These are phyloP conservation scores for Brassicogethes aeneus DNA, from an alignment of 2,888 invertebrate genomes.

Conservation along the genomic window DNA sequence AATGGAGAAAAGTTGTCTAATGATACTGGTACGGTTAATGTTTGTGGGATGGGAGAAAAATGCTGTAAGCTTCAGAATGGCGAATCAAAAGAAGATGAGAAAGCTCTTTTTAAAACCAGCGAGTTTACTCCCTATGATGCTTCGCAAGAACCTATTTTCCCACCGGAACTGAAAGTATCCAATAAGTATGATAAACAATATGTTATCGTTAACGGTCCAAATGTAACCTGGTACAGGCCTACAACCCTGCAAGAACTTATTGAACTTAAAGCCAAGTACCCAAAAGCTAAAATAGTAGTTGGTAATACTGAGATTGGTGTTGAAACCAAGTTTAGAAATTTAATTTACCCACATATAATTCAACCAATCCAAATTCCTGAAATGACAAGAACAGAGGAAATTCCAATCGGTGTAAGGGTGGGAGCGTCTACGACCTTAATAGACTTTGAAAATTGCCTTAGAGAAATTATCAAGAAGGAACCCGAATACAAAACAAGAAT, in stretches of 20 bases:
- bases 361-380: slow-evolving; percentile 63
- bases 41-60: too few species aligned
- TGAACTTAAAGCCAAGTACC: slow-evolving; percentile 54
- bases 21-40: too few species aligned
- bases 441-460: slow-evolving; percentile 60
- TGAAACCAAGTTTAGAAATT: slow-evolving; percentile 82
- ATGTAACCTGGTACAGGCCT: slow-evolving; percentile 70
- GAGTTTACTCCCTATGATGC: slow-evolving; percentile 67
- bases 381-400: slow-evolving; percentile 50
- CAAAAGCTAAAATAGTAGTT: slow-evolving; percentile 69
- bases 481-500: slow-evolving; percentile 51
- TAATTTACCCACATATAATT: slow-evolving; percentile 68
- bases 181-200: slow-evolving; percentile 49
- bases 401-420: slow-evolving; percentile 52
- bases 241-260: slow-evolving; percentile 56
- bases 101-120: slow-evolving; percentile 48
- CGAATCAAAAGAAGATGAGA: slow-evolving; percentile 45
- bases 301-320: slow-evolving; percentile 90
- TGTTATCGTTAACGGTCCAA: slow-evolving; percentile 52
- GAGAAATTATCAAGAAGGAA: slow-evolving; percentile 44
- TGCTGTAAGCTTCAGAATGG: too few species aligned
- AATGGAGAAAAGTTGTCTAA: slow-evolving; percentile 66
- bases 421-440: slow-evolving; percentile 74
- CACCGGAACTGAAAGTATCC: slow-evolving; percentile 69
- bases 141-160: slow-evolving; percentile 86